Percentiles rank a stretch among this genome's conserved stretches.
These are phyloP conservation scores for Chrysodeixis includens DNA, from an alignment of 2,888 invertebrate species.

Conservation along the genomic window DNA sequence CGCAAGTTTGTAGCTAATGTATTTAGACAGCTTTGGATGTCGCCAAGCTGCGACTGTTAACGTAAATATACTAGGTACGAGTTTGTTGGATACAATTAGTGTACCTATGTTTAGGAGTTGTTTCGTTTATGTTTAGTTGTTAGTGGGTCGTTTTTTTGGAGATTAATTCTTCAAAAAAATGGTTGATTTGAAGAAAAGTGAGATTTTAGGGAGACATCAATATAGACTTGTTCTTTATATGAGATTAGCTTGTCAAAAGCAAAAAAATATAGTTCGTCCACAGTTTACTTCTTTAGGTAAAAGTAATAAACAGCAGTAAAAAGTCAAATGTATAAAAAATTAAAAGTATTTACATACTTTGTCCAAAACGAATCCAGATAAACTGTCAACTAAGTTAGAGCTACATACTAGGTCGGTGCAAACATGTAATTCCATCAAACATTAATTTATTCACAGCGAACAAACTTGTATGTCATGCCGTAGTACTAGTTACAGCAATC, in stretches of 20 bases:
- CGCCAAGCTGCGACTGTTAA: conserved; percentile 52
- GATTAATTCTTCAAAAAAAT: no score
- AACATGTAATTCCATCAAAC: conserved; percentile 15
- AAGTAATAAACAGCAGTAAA: not conserved
- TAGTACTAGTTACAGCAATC: conserved; percentile 27
- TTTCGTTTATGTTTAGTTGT: not conserved
- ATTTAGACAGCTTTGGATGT: conserved; percentile 65
- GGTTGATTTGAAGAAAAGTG: no score
- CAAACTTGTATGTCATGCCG: conserved; percentile 21
- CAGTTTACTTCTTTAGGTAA: no score
- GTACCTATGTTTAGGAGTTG: conserved; percentile 24
- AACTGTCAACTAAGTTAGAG: not conserved
- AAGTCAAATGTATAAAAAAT: not conserved
- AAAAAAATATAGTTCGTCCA: no score
- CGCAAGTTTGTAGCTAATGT: conserved; percentile 69
- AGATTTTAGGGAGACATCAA: no score
- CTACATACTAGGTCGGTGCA: not conserved
- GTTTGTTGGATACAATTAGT: conserved; percentile 32
- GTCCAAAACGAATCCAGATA: no score
- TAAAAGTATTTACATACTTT: not conserved
- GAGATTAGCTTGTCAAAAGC: no score
- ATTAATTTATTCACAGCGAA: conserved; percentile 31
- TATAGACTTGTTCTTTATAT: no score
- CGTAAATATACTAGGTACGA: conserved; percentile 38
- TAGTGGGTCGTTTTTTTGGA: not conserved